Percentiles rank a stretch among this genome's conserved stretches.
These are phyloP conservation scores for Geotrypetes seraphini DNA, from an alignment of 2,797 vertebrate species.

Conservation along the genomic window DNA sequence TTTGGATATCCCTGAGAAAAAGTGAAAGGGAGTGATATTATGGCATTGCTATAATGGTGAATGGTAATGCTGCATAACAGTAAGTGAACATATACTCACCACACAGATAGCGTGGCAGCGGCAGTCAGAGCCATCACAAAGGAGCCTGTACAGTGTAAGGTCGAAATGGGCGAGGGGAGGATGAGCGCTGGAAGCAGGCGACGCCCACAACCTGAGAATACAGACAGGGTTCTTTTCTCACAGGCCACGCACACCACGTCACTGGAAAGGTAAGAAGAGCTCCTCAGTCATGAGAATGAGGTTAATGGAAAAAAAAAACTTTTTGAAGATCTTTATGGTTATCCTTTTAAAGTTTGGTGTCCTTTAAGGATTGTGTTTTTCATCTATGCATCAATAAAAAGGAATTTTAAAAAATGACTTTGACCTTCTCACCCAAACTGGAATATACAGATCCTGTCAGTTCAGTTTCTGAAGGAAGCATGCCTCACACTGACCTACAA, in stretches of 20 bases:
- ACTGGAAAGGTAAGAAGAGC: conserved; percentile 36
- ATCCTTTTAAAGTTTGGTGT: too few relatives aligned
- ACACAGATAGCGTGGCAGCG: conserved; percentile 81
- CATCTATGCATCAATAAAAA: too few relatives aligned
- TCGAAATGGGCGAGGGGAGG: conserved; percentile 72
- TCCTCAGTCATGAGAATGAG: too few relatives aligned
- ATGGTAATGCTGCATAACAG: neutral
- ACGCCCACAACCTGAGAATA: conserved; percentile 85
- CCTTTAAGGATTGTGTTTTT: too few relatives aligned
- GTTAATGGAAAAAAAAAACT: too few relatives aligned
- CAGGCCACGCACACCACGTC: conserved; percentile 82
- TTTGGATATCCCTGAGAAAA: conserved; percentile 78
- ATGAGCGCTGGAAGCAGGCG: conserved; percentile 86
- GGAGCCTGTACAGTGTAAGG: conserved; percentile 79
- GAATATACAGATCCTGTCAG: too few relatives aligned
- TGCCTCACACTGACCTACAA: too few relatives aligned
- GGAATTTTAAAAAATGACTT: too few relatives aligned
- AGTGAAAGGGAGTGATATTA: neutral
- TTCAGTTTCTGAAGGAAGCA: too few relatives aligned
- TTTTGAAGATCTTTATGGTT: too few relatives aligned
- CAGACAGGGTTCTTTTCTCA: conserved; percentile 80
- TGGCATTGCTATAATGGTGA: neutral
- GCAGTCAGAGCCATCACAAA: conserved; percentile 87
- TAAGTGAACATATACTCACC: conserved; percentile 50
- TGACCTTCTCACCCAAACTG: too few relatives aligned